Conservation (phyloP, 2,888 invertebrate genomes). For the Epistrophella euchroma region DNA sequence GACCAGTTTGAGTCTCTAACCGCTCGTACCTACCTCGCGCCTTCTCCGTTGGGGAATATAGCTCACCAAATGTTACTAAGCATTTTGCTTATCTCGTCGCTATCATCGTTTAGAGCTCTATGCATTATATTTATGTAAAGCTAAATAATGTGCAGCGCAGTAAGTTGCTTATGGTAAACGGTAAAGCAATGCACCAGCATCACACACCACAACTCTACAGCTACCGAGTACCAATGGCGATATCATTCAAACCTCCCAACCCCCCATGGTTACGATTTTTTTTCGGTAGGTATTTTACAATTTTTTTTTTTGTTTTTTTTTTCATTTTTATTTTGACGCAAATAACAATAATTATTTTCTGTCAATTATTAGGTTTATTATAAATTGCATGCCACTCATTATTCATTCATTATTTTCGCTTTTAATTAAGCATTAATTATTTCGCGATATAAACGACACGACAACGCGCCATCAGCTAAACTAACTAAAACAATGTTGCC, state of each 20-base stretch:
- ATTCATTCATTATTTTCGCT: conserved; percentile 76
- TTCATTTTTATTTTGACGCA: conserved; percentile 44
- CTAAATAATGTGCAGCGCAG: conserved; percentile 15
- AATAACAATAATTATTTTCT: conserved; percentile 76
- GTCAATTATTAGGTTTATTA: conserved; percentile 76
- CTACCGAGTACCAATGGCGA: background rate
- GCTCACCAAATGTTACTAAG: conserved; percentile 38
- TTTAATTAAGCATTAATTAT: conserved; percentile 76
- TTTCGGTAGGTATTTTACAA: conserved; percentile 25
- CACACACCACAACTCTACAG: conserved; percentile 7
- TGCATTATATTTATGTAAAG: background rate
- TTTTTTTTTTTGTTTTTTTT: conserved; percentile 15
- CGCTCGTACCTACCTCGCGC: conserved; percentile 23
- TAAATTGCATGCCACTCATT: conserved; percentile 76
- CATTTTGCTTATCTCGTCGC: conserved; percentile 60
- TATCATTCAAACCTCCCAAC: conserved; percentile 1
- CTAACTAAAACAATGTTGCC: conserved; percentile 18
- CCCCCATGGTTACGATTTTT: conserved; percentile 45
- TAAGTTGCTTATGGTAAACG: conserved; percentile 41
- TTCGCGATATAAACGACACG: conserved; percentile 63
- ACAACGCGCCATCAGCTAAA: conserved; percentile 49
- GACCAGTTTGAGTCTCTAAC: conserved; percentile 8
- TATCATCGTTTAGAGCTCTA: conserved; percentile 38
- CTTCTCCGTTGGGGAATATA: background rate
- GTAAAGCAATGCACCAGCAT: background rate